Percentiles rank a stretch among this genome's conserved stretches.
Conservation (phyloP, 1,140 invertebrate species). For the Telenomus remus region DNA sequence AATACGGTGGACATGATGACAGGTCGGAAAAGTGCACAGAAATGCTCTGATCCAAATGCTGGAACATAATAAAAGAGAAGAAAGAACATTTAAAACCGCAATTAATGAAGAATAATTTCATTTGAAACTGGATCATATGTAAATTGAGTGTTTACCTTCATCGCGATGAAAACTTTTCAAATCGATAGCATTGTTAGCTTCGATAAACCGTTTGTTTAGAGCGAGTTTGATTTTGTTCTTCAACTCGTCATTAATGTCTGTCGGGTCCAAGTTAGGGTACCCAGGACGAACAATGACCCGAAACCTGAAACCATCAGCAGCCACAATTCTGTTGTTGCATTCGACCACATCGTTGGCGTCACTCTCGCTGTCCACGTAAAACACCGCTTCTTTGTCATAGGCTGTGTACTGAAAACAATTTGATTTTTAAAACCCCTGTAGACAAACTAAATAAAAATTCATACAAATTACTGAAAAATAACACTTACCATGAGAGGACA, state of each 20-base stretch:
- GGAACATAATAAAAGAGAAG: constrained; percentile 83
- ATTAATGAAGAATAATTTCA: neutral
- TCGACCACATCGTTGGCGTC: constrained; percentile 79
- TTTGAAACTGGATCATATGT: neutral
- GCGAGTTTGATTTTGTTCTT: constrained; percentile 84
- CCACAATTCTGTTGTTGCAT: constrained; percentile 79
- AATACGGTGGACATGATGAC: constrained; percentile 83
- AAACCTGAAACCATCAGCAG: constrained; percentile 82
- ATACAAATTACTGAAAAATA: neutral
- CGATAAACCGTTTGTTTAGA: constrained; percentile 87
- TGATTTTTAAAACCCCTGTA: constrained; percentile 3
- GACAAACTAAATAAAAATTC: constrained; percentile 4
- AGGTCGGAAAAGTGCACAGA: constrained; percentile 83
- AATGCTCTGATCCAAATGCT: constrained; percentile 83
- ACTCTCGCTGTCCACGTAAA: constrained; percentile 83
- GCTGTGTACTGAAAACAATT: constrained; percentile 71
- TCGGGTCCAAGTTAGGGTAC: constrained; percentile 75
- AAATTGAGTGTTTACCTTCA: constrained; percentile 74
- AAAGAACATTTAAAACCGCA: constrained; percentile 75
- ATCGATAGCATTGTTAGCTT: constrained; percentile 84
- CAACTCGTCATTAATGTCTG: constrained; percentile 79
- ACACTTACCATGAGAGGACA: constrained; percentile 77
- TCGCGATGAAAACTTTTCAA: constrained; percentile 88
- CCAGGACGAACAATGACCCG: constrained; percentile 79
- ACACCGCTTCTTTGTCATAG: constrained; percentile 77